These are phyloP conservation scores for Drosophila gaucha DNA, from an alignment of 2,888 invertebrate species.

Conservation along the genomic window DNA sequence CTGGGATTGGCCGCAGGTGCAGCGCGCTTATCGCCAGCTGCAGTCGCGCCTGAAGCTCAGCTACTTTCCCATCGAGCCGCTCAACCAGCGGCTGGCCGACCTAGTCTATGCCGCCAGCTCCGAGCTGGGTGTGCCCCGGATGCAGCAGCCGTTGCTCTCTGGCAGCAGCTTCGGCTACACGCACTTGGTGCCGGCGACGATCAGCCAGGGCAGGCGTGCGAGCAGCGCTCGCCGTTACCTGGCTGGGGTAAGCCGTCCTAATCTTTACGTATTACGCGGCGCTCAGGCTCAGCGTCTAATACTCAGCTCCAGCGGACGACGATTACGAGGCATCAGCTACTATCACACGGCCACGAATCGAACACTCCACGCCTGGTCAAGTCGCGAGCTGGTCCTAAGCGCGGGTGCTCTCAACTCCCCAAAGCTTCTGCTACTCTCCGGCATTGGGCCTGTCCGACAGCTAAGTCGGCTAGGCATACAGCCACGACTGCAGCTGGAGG, in stretches of 20 bases:
- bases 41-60: slow-evolving; percentile 85
- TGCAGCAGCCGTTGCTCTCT: slow-evolving; percentile 87
- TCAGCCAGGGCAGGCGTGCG: slow-evolving; percentile 86
- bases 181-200: slow-evolving; percentile 86
- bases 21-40: slow-evolving; percentile 85
- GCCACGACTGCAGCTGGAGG: slow-evolving; percentile 53
- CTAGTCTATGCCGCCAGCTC: slow-evolving; percentile 86
- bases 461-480: slow-evolving; percentile 32
- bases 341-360: slow-evolving; percentile 9
- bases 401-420: slow-evolving; percentile 55
- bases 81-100: slow-evolving; percentile 83
- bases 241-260: slow-evolving; percentile 66
- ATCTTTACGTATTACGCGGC: slow-evolving; percentile 71
- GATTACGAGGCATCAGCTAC: slow-evolving; percentile 57
- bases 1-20: slow-evolving; percentile 86
- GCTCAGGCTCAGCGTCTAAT: slow-evolving; percentile 51
- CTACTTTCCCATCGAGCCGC: slow-evolving; percentile 43
- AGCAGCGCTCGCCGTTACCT: slow-evolving; percentile 87
- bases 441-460: slow-evolving; percentile 38
- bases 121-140: slow-evolving; percentile 88
- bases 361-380: slow-evolving; percentile 38
- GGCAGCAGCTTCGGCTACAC: slow-evolving; percentile 86
- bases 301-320: slow-evolving; percentile 4
- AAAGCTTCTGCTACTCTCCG: slow-evolving; percentile 84
- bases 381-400: slow-evolving; percentile 42